Conservation (phyloP, 35 echinoderm and acorn worm species). For the Apostichopus japonicus region DNA sequence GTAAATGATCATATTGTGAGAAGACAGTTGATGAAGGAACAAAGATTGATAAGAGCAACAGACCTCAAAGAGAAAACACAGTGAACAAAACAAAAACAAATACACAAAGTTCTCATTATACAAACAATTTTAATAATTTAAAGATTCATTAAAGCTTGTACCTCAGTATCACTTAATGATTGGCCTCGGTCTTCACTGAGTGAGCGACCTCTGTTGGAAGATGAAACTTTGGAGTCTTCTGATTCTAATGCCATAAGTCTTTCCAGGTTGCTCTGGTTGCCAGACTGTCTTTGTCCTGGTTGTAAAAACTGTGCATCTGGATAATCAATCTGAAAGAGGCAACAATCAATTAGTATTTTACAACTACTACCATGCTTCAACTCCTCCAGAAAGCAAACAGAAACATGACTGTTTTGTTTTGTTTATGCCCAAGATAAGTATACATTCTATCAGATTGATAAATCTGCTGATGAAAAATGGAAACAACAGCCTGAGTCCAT, state of each 20-base stretch:
- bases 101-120: background rate
- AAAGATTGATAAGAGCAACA: background rate
- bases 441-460: too few relatives aligned
- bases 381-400: too few relatives aligned
- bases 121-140: background rate
- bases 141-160: background rate
- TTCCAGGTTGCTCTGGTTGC: constrained; percentile 88
- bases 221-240: constrained; percentile 82
- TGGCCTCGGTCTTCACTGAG: constrained; percentile 83
- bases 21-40: too few relatives aligned
- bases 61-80: background rate
- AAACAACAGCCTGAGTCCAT: too few relatives aligned
- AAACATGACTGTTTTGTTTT: too few relatives aligned
- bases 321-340: constrained; percentile 87
- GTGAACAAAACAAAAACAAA: too few relatives aligned
- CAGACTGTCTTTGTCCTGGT: constrained; percentile 93
- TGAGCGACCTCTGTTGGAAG: constrained; percentile 78
- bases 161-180: constrained; percentile 51
- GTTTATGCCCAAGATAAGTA: too few relatives aligned
- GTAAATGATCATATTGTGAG: background rate
- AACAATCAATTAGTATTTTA: background rate
- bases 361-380: too few relatives aligned
- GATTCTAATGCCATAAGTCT: constrained; percentile 92
- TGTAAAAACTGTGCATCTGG: constrained; percentile 92
- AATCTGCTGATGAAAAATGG: too few relatives aligned